Conservation (phyloP, 2,888 invertebrate genomes). For the Lypha dubia region DNA sequence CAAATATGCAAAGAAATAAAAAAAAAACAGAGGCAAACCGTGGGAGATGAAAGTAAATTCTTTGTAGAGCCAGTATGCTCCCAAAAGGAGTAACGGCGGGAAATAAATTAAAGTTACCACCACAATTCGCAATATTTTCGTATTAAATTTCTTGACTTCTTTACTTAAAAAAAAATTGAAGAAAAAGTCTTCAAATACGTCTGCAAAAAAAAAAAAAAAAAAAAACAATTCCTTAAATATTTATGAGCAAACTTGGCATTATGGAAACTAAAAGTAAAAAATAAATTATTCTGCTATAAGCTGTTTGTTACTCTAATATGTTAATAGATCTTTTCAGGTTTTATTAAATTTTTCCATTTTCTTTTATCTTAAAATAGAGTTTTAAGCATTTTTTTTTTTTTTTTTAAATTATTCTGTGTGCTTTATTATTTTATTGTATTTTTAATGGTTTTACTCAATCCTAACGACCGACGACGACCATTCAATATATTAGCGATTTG, state of each 20-base stretch:
- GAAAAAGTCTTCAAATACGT: no score
- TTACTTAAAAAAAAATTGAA: neutral
- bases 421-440: constrained; percentile 18
- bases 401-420: constrained; percentile 60
- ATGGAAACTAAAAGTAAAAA: neutral
- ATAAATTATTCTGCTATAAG: neutral
- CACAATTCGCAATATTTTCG: no score
- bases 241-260: neutral
- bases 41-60: no score
- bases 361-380: neutral
- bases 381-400: constrained; percentile 36
- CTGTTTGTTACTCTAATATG: constrained; percentile 55
- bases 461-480: constrained; percentile 63
- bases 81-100: no score
- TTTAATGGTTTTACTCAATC: constrained; percentile 62
- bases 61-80: no score
- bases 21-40: no score
- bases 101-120: no score
- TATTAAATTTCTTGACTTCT: no score
- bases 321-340: constrained; percentile 52
- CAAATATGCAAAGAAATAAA: no score
- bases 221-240: constrained; percentile 40
- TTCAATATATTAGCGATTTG: constrained; percentile 68
- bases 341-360: constrained; percentile 15
- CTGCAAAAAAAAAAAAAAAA: no score